phyloP scores from a whole-genome alignment of 2,113 vertebrate genomes.

The Perccottus glenii region DNA sequence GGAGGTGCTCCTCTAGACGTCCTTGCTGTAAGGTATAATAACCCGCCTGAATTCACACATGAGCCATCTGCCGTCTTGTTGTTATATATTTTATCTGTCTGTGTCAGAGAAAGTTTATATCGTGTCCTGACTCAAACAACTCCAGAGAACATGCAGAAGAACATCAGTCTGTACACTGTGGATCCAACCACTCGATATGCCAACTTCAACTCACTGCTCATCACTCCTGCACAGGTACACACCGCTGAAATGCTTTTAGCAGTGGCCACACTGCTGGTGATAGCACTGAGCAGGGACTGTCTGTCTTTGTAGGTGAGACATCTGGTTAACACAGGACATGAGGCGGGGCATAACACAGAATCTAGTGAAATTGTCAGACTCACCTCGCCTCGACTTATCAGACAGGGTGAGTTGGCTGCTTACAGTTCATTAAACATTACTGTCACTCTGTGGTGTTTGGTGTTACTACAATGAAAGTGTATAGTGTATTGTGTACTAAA shows the following conservation, averaged over 20 bases:
- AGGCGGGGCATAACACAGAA: slow-evolving; percentile 75
- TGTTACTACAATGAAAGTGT: background rate
- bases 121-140: slow-evolving; percentile 94
- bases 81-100: background rate
- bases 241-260: background rate
- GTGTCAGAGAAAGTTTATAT: slow-evolving; percentile 90
- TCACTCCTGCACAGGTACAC: slow-evolving; percentile 88
- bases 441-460: background rate
- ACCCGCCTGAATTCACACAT: slow-evolving; percentile 2
- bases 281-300: background rate
- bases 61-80: background rate
- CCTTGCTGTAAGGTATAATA: slow-evolving; percentile 87
- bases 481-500: background rate
- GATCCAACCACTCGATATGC: slow-evolving; percentile 91
- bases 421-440: slow-evolving; percentile 5
- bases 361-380: slow-evolving; percentile 77
- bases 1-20: slow-evolving; percentile 86
- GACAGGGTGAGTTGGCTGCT: slow-evolving; percentile 78
- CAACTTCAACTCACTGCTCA: slow-evolving; percentile 84
- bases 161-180: slow-evolving; percentile 90
- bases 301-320: slow-evolving; percentile 84
- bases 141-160: slow-evolving; percentile 96
- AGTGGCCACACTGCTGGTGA: background rate
- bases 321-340: slow-evolving; percentile 89
- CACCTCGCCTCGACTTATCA: slow-evolving; percentile 79